These are phyloP conservation scores for Drosophila gaucha DNA, from an alignment of 2,888 invertebrate species.

Conservation along the genomic window DNA sequence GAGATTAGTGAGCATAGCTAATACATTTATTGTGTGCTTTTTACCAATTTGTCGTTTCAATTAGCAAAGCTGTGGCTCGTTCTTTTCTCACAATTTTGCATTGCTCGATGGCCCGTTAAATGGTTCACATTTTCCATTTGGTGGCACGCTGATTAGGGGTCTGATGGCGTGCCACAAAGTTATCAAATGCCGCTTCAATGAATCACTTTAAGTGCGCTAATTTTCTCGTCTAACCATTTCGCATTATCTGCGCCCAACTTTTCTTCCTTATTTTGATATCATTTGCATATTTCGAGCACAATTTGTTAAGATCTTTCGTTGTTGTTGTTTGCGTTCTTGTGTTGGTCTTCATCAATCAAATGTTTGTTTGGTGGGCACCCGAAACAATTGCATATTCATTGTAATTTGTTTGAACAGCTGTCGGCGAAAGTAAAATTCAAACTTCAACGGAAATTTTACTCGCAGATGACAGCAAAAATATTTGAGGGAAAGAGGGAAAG, in stretches of 20 bases:
- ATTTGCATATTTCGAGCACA: conserved; percentile 53
- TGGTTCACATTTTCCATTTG: conserved; percentile 44
- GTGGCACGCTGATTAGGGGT: conserved; percentile 40
- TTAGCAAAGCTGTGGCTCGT: neutral
- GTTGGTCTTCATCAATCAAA: conserved; percentile 73
- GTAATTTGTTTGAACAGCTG: conserved; percentile 80
- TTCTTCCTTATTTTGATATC: neutral
- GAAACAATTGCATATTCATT: conserved; percentile 76
- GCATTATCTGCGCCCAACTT: conserved; percentile 28
- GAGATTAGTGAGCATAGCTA: conserved; percentile 11
- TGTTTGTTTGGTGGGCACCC: conserved; percentile 47
- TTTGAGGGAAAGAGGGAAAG: neutral
- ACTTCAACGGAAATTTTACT: conserved; percentile 20
- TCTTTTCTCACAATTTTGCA: conserved; percentile 29
- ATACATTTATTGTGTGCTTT: neutral
- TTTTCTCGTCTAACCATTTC: conserved; percentile 40
- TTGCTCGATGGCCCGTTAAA: conserved; percentile 41
- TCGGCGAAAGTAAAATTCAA: conserved; percentile 47
- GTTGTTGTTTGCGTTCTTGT: conserved; percentile 30
- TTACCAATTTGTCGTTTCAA: conserved; percentile 23
- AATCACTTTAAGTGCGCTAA: conserved; percentile 69
- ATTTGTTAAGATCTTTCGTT: conserved; percentile 66
- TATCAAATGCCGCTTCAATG: conserved; percentile 68
- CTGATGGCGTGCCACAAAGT: conserved; percentile 66
- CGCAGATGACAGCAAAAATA: neutral